These are phyloP conservation scores for Cetonia aurata DNA, from an alignment of 2,888 invertebrate genomes.

Conservation along the genomic window DNA sequence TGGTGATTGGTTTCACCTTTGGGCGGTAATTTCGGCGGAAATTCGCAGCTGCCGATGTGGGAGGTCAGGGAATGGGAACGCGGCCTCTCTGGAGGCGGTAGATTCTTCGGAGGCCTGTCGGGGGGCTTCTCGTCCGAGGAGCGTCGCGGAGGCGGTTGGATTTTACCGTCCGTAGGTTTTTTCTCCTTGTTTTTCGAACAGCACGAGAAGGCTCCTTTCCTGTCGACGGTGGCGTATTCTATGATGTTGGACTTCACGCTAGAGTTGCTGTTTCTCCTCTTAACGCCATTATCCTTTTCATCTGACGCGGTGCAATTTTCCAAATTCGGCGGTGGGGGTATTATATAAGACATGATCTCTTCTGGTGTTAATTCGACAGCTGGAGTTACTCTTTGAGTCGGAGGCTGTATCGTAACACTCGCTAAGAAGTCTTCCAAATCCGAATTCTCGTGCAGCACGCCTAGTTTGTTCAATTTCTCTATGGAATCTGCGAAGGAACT, in stretches of 20 bases:
- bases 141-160: slow-evolving; percentile 76
- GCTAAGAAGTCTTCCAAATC: slow-evolving; percentile 88
- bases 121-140: slow-evolving; percentile 74
- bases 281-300: slow-evolving; percentile 46
- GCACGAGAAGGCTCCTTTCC: slow-evolving; percentile 79
- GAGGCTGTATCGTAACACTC: slow-evolving; percentile 85
- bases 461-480: slow-evolving; percentile 61
- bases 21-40: slow-evolving; percentile 70
- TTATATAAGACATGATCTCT: slow-evolving; percentile 87
- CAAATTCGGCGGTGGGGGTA: slow-evolving; percentile 80
- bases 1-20: slow-evolving; percentile 66
- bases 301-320: slow-evolving; percentile 49
- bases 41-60: slow-evolving; percentile 53
- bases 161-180: slow-evolving; percentile 63
- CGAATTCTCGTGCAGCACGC: slow-evolving; percentile 67
- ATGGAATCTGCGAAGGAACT: slow-evolving; percentile 80
- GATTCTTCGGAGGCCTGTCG: slow-evolving; percentile 77
- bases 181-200: slow-evolving; percentile 74
- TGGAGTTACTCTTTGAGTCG: slow-evolving; percentile 80
- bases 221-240: slow-evolving; percentile 80
- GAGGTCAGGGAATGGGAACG: slow-evolving; percentile 70
- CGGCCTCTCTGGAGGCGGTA: slow-evolving; percentile 69
- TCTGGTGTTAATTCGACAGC: slow-evolving; percentile 84
- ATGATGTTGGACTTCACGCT: slow-evolving; percentile 71
- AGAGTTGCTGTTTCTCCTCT: slow-evolving; percentile 69